Percentiles rank a stretch among this genome's conserved stretches.
phyloP scores from a whole-genome alignment of 1,140 invertebrate genomes.

The Drosophila pachea region DNA sequence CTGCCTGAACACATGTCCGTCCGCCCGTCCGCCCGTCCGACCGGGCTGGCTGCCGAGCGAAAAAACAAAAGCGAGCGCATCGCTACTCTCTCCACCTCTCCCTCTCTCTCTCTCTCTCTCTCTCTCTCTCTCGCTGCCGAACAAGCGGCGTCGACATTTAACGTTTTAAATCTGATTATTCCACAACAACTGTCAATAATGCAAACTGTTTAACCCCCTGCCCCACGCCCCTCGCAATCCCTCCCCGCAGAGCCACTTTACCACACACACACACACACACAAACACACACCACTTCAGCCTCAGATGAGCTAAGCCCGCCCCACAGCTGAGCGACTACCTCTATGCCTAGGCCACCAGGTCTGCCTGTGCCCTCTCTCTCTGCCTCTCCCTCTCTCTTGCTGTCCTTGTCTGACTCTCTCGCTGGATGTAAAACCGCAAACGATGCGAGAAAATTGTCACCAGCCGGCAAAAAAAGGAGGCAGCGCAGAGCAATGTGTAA shows the following conservation, averaged over 20 bases:
- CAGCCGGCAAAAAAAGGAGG: conserved; percentile 19
- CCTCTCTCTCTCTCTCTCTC: too few species aligned
- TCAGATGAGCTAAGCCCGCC: conserved; percentile 32
- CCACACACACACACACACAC: too few species aligned
- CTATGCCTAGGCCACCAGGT: background rate
- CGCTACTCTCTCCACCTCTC: too few species aligned
- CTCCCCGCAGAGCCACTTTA: background rate
- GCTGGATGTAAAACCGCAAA: conserved; percentile 55
- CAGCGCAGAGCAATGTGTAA: conserved; percentile 56
- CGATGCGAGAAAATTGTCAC: conserved; percentile 72
- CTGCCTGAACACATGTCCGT: background rate
- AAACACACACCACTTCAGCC: conserved; percentile 4
- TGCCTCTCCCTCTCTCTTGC: background rate
- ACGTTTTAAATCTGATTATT: conserved; percentile 77
- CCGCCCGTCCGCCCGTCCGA: background rate
- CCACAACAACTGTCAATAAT: conserved; percentile 77
- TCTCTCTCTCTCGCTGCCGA: background rate
- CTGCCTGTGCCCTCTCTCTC: background rate
- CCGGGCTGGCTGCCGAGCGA: background rate
- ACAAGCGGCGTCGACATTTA: conserved; percentile 64
- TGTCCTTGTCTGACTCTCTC: too few species aligned
- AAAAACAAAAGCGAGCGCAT: background rate
- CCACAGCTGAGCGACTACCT: conserved; percentile 20
- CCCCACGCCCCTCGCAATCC: background rate
- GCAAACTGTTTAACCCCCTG: conserved; percentile 45